Evolutionary conservation across 2,113 vertebrate genomes (phyloP), one percentile per base, ranked within the genome.

Genomic region (Phylloscopus trochilus): DNA sequence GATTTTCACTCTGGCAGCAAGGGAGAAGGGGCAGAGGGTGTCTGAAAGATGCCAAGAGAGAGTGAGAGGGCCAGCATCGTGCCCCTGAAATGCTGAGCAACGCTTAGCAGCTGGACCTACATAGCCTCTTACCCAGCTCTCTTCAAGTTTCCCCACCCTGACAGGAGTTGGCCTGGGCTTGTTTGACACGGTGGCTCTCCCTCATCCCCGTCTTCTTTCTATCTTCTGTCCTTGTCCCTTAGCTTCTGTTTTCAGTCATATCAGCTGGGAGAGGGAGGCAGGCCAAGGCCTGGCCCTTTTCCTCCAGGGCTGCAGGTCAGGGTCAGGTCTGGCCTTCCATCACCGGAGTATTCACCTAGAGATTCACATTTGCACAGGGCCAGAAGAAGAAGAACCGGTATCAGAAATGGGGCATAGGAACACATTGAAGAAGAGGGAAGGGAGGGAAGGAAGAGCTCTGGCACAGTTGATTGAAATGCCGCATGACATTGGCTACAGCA

Each of bases 401-500:
- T 77, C 13, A 86, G 70, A 94, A 75, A 37, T 20, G 28, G 68
- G 15, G 16, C 30, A 43, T 4, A 51, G 15, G 16, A 53, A 5
- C 1, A 2, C 31, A 18, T 62, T 47, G 15, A 46, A 68, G 52
- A 53, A 60, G 47, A 63, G 15, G 1, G 20, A 33, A 59, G 20
- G 75, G 18, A 78, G 44, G 33, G 24, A 73, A 37, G 39, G 23
- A 31, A 89, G 44, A 84, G 33, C 69, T 44, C 60, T 55, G 27
- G 87, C 49, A 89, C 55, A 63, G 56, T 12, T 89, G 27, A 35
- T 82, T 83, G 79, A 92, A 92, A 66, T 95, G 60, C 52, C 41
- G 60, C 88, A 90, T 75, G 89, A 74, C 69, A 82, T 39, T 46
- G 89, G 69, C 90, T 93, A 93, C 90, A 56, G 85, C 22, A 76